Conservation (phyloP, 2,888 invertebrate genomes). For the Thymelicus sylvestris region DNA sequence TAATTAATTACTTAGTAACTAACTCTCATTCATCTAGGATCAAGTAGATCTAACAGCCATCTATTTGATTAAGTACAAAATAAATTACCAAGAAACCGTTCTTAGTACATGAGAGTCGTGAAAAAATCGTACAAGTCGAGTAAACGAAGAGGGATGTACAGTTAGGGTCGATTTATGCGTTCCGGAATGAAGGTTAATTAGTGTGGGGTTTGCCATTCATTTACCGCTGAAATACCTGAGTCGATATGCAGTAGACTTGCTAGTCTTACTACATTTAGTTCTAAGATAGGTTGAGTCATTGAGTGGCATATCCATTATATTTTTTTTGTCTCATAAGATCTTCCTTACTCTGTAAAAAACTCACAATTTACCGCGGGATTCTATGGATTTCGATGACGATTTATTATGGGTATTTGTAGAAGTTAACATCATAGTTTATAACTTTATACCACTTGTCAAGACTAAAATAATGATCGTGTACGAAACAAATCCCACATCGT, state of each 20-base stretch:
- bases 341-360: no score
- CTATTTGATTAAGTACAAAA: constrained; percentile 28
- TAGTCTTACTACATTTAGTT: neutral
- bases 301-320: no score
- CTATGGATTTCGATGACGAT: neutral
- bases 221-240: constrained; percentile 41
- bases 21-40: neutral
- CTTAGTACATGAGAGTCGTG: constrained; percentile 41
- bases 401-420: neutral
- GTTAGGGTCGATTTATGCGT: constrained; percentile 67
- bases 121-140: constrained; percentile 38
- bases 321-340: no score
- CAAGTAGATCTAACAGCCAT: constrained; percentile 18
- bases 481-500: neutral
- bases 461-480: neutral
- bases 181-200: constrained; percentile 73
- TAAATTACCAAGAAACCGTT: constrained; percentile 32
- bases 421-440: neutral
- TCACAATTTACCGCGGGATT: no score
- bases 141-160: constrained; percentile 63
- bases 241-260: neutral
- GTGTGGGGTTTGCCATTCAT: constrained; percentile 54
- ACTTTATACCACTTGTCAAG: neutral
- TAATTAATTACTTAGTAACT: neutral
- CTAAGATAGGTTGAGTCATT: no score